phyloP scores from a whole-genome alignment of 2,797 vertebrate genomes.

The Sebastes reedi region DNA sequence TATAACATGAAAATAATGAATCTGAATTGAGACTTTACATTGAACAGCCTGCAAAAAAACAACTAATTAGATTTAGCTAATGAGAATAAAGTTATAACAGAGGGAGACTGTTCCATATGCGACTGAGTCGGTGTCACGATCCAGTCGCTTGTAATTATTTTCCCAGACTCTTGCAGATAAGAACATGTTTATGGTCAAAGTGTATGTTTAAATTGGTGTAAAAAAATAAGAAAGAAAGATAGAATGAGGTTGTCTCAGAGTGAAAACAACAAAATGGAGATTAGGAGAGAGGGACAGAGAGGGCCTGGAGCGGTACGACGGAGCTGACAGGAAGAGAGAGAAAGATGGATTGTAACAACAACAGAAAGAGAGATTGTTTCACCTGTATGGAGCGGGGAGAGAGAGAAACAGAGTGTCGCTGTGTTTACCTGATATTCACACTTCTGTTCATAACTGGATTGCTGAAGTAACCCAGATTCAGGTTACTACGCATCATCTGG shows the following conservation, averaged over 20 bases:
- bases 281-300: background rate
- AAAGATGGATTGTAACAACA: background rate
- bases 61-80: background rate
- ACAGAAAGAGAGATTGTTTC: background rate
- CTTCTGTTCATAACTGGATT: background rate
- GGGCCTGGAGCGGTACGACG: background rate
- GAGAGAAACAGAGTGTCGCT: background rate
- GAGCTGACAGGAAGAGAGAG: background rate
- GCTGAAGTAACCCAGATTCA: background rate
- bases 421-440: background rate
- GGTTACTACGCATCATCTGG: background rate
- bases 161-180: background rate
- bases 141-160: background rate
- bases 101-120: background rate
- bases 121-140: background rate
- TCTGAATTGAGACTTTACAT: background rate
- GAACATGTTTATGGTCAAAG: background rate
- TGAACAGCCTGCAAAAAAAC: background rate
- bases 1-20: background rate
- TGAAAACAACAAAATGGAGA: background rate
- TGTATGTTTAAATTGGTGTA: background rate
- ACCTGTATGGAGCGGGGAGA: background rate
- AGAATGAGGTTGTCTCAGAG: background rate
- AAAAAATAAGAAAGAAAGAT: background rate
- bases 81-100: background rate